Evolutionary conservation across 2,797 vertebrate genomes (phyloP), one percentile per base, ranked within the genome.

Genomic region (Danio aesculapii): DNA sequence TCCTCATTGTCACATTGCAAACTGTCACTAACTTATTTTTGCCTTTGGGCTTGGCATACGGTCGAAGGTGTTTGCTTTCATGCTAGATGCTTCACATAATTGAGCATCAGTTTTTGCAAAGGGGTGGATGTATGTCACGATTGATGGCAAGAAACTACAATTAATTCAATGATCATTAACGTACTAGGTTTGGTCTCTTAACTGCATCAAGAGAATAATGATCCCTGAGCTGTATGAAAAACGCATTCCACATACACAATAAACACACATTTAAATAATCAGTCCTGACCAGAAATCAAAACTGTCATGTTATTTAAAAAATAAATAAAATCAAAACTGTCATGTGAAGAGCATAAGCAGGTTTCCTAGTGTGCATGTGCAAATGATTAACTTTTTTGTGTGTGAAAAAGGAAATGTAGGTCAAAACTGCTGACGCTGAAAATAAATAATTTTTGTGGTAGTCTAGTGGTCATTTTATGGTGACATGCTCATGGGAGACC

Each of bases 1-100:
- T 80, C 69, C 69, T 73, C 62, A 57, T 47, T 58, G 70, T 81
- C 61, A 12, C 43, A 14, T 4, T 49, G 43, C 59, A 72, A 72
- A 59, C 69, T 59, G 50, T 81, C n/a, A 16, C 16, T 14, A 69
- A 69, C 10, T 14, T 67, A 58, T 43, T 74, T 74, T 66, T 74
- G 70, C 79, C 52, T 67, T 57, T 43, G 62, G 70, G 70, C 61
- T 67, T 66, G 49, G 59, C 77, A 55, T 55, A 8, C 4, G 5
- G 41, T 41, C 0, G 2, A 67, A 67, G n/a, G 44, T 19, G 79
- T 74, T 81, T 43, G 52, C 79, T 55, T 80, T 57, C 14, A 57
- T 47, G 59, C 6, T 16, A 63, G 41, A 80, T 47, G 59, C 47
- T 57, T 47, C 77, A 55, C 52, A 81, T 66, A 81, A 67, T 14